A percentile compares a stretch with the other conserved stretches of the same genome.
Evolutionary conservation across 2,888 invertebrate genomes (phyloP).

Genomic region (Orthosia incerta): DNA sequence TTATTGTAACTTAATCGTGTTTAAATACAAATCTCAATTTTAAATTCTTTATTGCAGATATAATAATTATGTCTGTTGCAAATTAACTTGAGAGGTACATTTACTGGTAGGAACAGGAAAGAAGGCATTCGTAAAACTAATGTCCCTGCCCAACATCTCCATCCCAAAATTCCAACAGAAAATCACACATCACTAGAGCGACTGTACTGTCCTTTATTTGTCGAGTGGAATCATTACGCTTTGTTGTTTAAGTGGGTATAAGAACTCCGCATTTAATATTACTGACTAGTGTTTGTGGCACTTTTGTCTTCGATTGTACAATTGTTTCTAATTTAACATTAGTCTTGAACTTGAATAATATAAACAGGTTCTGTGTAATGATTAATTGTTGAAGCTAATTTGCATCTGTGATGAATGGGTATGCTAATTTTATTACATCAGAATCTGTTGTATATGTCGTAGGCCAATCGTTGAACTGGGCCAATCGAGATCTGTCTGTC

Average conservation of each 20-base stretch:
- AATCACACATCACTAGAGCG: slow-evolving; percentile 60
- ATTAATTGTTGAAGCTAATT: slow-evolving; percentile 49
- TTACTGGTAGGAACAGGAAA: no score
- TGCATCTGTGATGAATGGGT: slow-evolving; percentile 41
- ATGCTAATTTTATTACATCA: slow-evolving; percentile 37
- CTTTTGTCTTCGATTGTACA: slow-evolving; percentile 54
- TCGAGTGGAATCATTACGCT: slow-evolving; percentile 81
- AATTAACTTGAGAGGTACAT: neutral
- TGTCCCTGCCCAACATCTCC: neutral
- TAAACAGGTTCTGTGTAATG: slow-evolving; percentile 38
- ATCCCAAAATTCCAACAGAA: slow-evolving; percentile 13
- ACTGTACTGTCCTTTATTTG: slow-evolving; percentile 77
- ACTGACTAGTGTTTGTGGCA: slow-evolving; percentile 54
- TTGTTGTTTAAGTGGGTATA: slow-evolving; percentile 71
- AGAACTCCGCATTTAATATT: slow-evolving; percentile 64
- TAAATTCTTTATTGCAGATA: no score
- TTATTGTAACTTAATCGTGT: neutral
- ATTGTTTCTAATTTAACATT: slow-evolving; percentile 52
- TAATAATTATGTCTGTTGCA: neutral
- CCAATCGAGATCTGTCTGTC: no score
- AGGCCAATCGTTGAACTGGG: no score
- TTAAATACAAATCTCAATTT: neutral
- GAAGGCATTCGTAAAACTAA: neutral
- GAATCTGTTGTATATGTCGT: slow-evolving; percentile 5
- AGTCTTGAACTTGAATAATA: slow-evolving; percentile 42